These are phyloP conservation scores for Sylvietta virens DNA, from an alignment of 2,113 vertebrate genomes.

Conservation along the genomic window DNA sequence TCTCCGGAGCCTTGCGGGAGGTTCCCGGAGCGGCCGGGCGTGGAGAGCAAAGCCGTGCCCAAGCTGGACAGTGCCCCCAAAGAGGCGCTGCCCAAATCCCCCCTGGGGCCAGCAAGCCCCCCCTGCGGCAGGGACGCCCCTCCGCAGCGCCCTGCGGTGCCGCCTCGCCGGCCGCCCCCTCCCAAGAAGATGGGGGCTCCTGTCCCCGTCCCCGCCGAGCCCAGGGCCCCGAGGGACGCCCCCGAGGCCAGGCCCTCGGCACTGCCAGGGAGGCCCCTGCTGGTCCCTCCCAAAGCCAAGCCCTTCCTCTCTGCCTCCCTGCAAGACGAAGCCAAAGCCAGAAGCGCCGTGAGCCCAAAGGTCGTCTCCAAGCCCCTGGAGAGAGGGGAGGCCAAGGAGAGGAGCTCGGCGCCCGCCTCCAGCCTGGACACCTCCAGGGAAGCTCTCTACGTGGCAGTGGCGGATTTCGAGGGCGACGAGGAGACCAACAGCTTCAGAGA, in stretches of 20 bases:
- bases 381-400: constrained; percentile 78
- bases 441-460: constrained; percentile 90
- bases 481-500: constrained; percentile 91
- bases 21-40: constrained; percentile 43
- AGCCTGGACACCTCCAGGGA: constrained; percentile 71
- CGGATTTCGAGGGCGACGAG: constrained; percentile 92
- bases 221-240: constrained; percentile 66
- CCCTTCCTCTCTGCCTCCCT: constrained; percentile 65
- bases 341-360: constrained; percentile 75
- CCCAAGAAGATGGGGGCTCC: constrained; percentile 82
- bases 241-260: constrained; percentile 65
- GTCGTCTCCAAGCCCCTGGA: constrained; percentile 70
- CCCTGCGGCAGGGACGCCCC: constrained; percentile 6
- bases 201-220: constrained; percentile 60
- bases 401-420: constrained; percentile 59
- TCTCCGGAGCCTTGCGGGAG: constrained; percentile 46
- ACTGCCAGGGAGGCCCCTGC: constrained; percentile 76
- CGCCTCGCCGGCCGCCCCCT: constrained; percentile 89
- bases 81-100: constrained; percentile 54
- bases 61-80: constrained; percentile 72
- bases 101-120: constrained; percentile 23
- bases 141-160: constrained; percentile 80
- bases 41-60: constrained; percentile 70
- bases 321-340: constrained; percentile 79
- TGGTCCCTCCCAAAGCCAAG: constrained; percentile 90